phyloP scores from a whole-genome alignment of 2,797 vertebrate species.

The Propithecus perrieri region DNA sequence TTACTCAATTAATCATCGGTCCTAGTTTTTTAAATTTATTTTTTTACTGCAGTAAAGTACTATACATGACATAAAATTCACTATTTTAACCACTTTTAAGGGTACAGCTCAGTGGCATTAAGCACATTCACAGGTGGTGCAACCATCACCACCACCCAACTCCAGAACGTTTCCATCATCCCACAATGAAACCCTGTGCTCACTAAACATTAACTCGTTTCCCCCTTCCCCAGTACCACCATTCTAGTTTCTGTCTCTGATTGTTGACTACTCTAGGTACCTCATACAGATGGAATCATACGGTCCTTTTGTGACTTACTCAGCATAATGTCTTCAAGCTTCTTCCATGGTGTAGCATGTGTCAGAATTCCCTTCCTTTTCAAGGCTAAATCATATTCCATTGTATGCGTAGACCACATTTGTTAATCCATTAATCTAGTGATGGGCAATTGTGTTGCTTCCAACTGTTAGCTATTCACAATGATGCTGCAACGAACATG shows the following conservation, averaged over 20 bases:
- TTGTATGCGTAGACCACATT: accelerated
- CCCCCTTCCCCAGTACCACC: too few species aligned
- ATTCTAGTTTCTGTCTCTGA: neutral
- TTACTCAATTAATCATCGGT: neutral
- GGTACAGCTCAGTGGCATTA: neutral
- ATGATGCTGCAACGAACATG: neutral
- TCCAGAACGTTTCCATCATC: neutral
- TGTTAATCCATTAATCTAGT: neutral
- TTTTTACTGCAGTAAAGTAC: neutral
- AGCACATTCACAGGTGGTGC: neutral
- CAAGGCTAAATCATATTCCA: neutral
- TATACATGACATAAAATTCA: neutral
- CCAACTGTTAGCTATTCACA: neutral
- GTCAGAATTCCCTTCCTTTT: neutral
- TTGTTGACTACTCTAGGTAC: neutral
- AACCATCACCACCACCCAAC: neutral
- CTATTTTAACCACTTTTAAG: neutral
- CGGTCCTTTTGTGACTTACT: neutral
- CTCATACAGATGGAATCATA: neutral
- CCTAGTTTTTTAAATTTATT: neutral
- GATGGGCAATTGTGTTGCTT: neutral
- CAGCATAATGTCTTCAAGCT: neutral
- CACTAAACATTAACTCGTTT: neutral
- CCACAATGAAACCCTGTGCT: neutral
- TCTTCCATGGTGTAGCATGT: accelerated